Base-by-base conservation (phyloP, 2,797 vertebrate species). In the Orestias chungarensis region DNA sequence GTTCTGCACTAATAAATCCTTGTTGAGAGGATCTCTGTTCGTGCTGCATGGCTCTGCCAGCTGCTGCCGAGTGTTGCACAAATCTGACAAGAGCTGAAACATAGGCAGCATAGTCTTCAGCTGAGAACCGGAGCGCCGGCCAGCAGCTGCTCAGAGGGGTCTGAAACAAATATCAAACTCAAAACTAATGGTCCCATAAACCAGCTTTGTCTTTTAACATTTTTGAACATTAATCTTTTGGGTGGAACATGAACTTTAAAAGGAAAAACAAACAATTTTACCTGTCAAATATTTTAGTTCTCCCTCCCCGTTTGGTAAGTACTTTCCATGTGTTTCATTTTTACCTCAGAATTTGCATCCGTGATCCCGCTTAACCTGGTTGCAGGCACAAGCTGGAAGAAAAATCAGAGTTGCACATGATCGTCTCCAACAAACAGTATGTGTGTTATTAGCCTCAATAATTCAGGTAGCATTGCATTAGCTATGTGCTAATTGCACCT, bases 61-160 rank as follows among this genome's bases (percentile, higher is more conserved):
- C 86, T 91, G 89, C 76, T 72, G 79, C 82, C 4, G 74, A 79
- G 89, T 91, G 90, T 91, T 78, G 83, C 65, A 80, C 78, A 86
- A 88, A 82, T 87, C 80, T 88, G 86, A 87, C 81, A 88, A 65
- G 77, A 71, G 78, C 66, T 57, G 72, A 70, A 78, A 76, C 73
- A 78, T 46, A 66, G 82, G 44, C 76, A 70, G 77, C 35, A 25
- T 18, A 64, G 79, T 57, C 65, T 71, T 74, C 67, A 76, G 59
- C 55, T 20, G 43, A 59, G 46, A 64, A 54, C 66, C 55, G 18
- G 31, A 25, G 62, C 55, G 29, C 66, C 73, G 78, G 57, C 69
- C 23, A 64, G 33, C 75, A 81, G 79, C 78, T 85, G 75, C 49
- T 50, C 14, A 1, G 25, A 46, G 55, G 49, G 49, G 25, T 67